phyloP scores from a whole-genome alignment of 2,797 vertebrate species.

The Oreochromis mossambicus region DNA sequence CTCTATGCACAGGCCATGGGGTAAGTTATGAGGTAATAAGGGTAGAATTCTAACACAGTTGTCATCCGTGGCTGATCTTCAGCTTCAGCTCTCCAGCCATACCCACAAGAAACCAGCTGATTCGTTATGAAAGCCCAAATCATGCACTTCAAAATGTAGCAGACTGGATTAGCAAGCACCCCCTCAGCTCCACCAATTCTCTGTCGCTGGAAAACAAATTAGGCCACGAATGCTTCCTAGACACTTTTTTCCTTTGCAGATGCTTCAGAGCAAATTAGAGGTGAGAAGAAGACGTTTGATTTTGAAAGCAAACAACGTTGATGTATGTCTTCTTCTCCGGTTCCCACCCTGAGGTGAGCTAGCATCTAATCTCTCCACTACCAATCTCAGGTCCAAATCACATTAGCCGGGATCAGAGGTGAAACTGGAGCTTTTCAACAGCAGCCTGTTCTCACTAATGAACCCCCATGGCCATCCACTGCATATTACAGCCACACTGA shows the following conservation, averaged over 20 bases:
- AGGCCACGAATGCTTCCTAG: conserved; percentile 37
- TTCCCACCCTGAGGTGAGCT: conserved; percentile 77
- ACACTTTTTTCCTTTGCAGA: conserved; percentile 44
- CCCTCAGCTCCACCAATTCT: conserved; percentile 2
- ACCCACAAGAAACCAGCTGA: conserved; percentile 44
- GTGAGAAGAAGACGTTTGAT: conserved; percentile 61
- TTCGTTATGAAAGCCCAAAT: conserved; percentile 60
- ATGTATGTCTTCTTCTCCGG: conserved; percentile 76
- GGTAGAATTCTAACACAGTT: conserved; percentile 62
- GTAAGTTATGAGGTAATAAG: conserved; percentile 62
- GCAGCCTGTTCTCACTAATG: conserved; percentile 77
- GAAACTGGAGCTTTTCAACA: conserved; percentile 81
- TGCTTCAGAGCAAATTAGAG: conserved; percentile 67
- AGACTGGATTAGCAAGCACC: conserved; percentile 40
- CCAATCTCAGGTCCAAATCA: conserved; percentile 80
- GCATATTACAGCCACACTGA: conserved; percentile 78
- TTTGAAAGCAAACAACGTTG: conserved; percentile 73
- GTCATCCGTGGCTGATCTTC: conserved; percentile 49
- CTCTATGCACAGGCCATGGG: conserved; percentile 46
- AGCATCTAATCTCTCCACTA: conserved; percentile 78
- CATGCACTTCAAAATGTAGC: conserved; percentile 42
- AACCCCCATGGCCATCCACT: conserved; percentile 79
- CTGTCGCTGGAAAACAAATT: conserved; percentile 46
- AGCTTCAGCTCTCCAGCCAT: conserved; percentile 4
- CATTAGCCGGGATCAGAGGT: conserved; percentile 83